These are phyloP conservation scores for Hermatobates lingyangjiaoensis DNA, from an alignment of 1,140 invertebrate genomes.

Conservation along the genomic window DNA sequence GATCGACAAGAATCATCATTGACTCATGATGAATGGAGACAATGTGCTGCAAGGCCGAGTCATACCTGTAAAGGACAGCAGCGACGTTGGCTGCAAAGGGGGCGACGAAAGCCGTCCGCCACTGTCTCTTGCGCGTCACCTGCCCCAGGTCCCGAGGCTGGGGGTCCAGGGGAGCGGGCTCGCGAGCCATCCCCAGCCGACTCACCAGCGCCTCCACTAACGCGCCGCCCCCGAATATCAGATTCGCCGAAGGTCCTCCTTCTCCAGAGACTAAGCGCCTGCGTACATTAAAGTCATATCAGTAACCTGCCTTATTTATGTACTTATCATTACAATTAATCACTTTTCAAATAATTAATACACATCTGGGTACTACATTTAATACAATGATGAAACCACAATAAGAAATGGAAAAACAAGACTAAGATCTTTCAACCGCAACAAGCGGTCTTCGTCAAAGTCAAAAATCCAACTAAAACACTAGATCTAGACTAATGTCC, in stretches of 20 bases:
- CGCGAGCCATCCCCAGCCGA: constrained; percentile 44
- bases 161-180: constrained; percentile 35
- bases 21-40: not conserved
- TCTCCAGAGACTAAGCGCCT: constrained; percentile 42
- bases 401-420: too few relatives aligned
- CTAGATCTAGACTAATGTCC: too few relatives aligned
- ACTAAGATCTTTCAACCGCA: too few relatives aligned
- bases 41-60: not conserved
- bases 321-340: constrained; percentile 37
- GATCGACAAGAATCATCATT: not conserved
- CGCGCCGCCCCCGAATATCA: constrained; percentile 3
- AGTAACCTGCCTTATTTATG: constrained; percentile 41
- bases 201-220: constrained; percentile 32
- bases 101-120: constrained; percentile 45
- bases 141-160: constrained; percentile 41
- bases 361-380: too few relatives aligned
- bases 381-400: too few relatives aligned
- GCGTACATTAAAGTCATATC: constrained; percentile 41
- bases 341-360: too few relatives aligned
- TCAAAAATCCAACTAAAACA: too few relatives aligned
- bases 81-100: constrained; percentile 62
- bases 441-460: too few relatives aligned
- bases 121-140: constrained; percentile 33
- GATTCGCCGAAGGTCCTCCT: not conserved
- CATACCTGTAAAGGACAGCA: constrained; percentile 53